These are phyloP conservation scores for Anthoscopus minutus DNA, from an alignment of 2,113 vertebrate species.

Conservation along the genomic window DNA sequence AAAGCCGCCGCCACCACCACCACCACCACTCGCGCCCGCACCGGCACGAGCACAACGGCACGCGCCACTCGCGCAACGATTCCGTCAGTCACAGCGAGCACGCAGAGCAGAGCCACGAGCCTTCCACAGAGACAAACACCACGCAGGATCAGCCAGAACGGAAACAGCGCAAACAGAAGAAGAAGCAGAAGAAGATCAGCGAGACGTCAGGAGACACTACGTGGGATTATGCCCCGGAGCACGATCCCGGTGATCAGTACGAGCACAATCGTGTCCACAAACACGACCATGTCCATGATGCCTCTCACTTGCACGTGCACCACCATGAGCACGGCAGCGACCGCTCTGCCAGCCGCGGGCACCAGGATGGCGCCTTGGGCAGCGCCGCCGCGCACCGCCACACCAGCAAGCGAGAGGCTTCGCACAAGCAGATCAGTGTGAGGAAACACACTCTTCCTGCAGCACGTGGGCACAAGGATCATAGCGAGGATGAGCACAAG, in stretches of 20 bases:
- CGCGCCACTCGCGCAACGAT: constrained; percentile 59
- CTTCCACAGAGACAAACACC: constrained; percentile 68
- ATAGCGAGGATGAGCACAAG: constrained; percentile 29
- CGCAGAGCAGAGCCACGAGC: constrained; percentile 63
- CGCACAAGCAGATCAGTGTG: constrained; percentile 53
- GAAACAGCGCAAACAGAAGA: constrained; percentile 68
- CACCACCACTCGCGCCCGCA: constrained; percentile 57
- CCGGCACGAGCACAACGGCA: constrained; percentile 62
- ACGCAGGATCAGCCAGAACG: constrained; percentile 70
- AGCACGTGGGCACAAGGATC: constrained; percentile 38
- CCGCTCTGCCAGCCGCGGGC: constrained; percentile 40
- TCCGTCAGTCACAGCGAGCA: constrained; percentile 39
- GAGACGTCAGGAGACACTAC: constrained; percentile 60
- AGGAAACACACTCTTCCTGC: constrained; percentile 58
- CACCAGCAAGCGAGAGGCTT: constrained; percentile 68
- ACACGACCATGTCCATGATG: constrained; percentile 32
- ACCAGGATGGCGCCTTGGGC: constrained; percentile 41
- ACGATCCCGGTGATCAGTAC: constrained; percentile 54
- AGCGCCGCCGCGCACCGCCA: constrained; percentile 52
- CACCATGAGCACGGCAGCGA: constrained; percentile 29
- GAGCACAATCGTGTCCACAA: constrained; percentile 72
- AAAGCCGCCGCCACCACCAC: constrained; percentile 41
- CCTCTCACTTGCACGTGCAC: constrained; percentile 7
- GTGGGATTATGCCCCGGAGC: constrained; percentile 44
- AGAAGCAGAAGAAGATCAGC: constrained; percentile 66